phyloP scores from a whole-genome alignment of 2,113 vertebrate genomes.

The Ammodramus savannarum region DNA sequence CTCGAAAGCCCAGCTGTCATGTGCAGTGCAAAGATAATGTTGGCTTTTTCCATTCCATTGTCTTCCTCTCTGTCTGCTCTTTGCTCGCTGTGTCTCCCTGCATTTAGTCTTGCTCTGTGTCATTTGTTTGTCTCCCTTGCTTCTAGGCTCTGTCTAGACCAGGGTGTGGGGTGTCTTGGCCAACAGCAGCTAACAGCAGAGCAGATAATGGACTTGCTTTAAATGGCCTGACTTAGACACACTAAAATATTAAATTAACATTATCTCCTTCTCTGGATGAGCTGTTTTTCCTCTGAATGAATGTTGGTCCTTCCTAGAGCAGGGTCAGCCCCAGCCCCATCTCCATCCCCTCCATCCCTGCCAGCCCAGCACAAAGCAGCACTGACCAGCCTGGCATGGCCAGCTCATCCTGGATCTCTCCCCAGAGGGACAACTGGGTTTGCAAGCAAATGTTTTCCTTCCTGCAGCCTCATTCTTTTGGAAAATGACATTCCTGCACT shows the following conservation, averaged over 20 bases:
- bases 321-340: neutral
- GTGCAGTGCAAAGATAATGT: neutral
- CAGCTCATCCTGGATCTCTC: neutral
- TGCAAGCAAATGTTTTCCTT: neutral
- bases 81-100: neutral
- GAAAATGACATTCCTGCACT: neutral
- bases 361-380: neutral
- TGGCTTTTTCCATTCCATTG: slow-evolving; percentile 28
- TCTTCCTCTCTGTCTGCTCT: neutral
- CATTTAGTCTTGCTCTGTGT: neutral
- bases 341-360: neutral
- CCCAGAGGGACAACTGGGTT: neutral
- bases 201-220: neutral
- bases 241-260: neutral
- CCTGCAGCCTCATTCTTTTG: neutral
- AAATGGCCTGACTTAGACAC: neutral
- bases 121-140: neutral
- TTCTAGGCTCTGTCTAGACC: slow-evolving; percentile 18
- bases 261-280: neutral
- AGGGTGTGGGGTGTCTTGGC: neutral
- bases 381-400: neutral
- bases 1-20: slow-evolving; percentile 53
- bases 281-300: neutral
- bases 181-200: neutral
- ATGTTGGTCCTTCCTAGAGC: neutral